These are phyloP conservation scores for Adelphocoris suturalis DNA, from an alignment of 2,888 invertebrate genomes.

Conservation along the genomic window DNA sequence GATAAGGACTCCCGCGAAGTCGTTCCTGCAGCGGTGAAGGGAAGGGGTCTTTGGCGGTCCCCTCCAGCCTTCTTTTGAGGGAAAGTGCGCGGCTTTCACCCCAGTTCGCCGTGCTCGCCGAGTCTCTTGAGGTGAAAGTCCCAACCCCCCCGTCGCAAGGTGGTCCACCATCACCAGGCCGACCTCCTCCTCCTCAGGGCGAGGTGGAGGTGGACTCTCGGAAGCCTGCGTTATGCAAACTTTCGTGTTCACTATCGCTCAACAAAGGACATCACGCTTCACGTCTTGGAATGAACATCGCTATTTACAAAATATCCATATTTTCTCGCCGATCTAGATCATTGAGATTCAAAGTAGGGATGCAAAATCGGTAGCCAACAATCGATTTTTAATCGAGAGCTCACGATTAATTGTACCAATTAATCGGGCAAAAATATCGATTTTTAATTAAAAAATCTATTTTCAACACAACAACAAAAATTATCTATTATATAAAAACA, in stretches of 20 bases:
- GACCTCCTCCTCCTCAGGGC: not conserved
- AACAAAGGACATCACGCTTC: not conserved
- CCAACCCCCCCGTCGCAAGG: not conserved
- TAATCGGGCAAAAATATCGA: too few species aligned
- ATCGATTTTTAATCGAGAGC: too few species aligned
- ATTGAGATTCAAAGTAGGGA: too few species aligned
- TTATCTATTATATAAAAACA: too few species aligned
- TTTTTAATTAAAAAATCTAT: too few species aligned
- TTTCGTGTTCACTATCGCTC: constrained; percentile 3
- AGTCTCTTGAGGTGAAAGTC: constrained; percentile 45
- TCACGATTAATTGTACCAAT: too few species aligned
- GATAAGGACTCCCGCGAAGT: constrained; percentile 1
- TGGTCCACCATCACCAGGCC: not conserved
- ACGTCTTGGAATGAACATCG: too few species aligned
- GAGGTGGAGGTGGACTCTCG: not conserved
- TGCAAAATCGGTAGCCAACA: too few species aligned
- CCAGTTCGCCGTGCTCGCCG: not conserved
- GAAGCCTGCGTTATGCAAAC: not conserved
- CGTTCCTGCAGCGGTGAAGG: not conserved
- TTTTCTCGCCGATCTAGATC: too few species aligned
- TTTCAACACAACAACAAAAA: too few species aligned
- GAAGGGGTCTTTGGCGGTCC: not conserved
- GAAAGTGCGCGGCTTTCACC: constrained; percentile 49
- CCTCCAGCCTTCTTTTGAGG: not conserved
- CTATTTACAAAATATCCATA: too few species aligned